These are phyloP conservation scores for Eubucco bourcierii DNA, from an alignment of 2,113 vertebrate species.

Conservation along the genomic window DNA sequence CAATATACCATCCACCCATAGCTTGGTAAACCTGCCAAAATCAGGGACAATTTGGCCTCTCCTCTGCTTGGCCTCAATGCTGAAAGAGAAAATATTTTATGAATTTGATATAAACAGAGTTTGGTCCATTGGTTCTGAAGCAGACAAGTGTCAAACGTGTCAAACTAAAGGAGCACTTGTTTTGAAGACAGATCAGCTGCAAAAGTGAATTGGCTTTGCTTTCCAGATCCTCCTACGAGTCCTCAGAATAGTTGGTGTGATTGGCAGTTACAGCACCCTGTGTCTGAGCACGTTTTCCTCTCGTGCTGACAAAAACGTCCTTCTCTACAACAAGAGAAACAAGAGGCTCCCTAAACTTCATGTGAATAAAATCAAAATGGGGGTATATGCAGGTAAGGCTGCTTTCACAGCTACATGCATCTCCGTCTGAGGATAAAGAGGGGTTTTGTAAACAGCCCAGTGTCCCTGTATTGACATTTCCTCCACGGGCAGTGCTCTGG, in stretches of 20 bases:
- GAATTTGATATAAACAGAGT: not conserved
- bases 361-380: not conserved
- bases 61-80: not conserved
- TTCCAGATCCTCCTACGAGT: conserved; percentile 26
- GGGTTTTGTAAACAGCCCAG: not conserved
- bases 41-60: not conserved
- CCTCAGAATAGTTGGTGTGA: conserved; percentile 22
- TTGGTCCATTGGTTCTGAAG: not conserved
- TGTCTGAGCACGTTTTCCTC: not conserved
- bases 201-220: conserved; percentile 23
- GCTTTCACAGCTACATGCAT: not conserved
- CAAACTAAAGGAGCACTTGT: not conserved
- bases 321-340: not conserved
- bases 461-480: conserved; percentile 32
- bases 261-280: not conserved
- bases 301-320: not conserved
- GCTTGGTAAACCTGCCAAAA: not conserved
- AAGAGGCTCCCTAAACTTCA: not conserved
- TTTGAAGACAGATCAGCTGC: conserved; percentile 26
- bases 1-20: accelerated
- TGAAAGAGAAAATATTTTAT: not conserved
- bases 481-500: not conserved
- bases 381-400: not conserved
- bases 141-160: not conserved
- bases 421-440: not conserved